Evolutionary conservation across 2,113 vertebrate species (phyloP).

Genomic region (Aphelocoma coerulescens): DNA sequence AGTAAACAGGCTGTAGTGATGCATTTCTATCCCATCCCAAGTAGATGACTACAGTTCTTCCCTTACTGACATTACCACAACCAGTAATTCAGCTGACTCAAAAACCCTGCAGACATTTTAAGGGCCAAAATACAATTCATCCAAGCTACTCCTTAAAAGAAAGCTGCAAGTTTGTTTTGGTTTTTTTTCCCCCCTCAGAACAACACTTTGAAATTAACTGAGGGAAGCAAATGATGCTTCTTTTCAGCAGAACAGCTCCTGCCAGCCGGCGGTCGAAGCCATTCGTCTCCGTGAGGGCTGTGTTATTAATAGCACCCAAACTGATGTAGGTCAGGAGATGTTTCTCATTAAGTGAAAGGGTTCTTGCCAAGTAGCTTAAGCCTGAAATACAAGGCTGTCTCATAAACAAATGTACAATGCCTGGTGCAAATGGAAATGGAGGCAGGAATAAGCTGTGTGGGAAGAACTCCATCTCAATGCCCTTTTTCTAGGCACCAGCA

Average conservation of each 20-base stretch:
- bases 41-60: not conserved
- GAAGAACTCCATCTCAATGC: not conserved
- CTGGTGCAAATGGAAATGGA: conserved; percentile 21
- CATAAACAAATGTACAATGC: conserved; percentile 40
- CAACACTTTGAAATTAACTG: not conserved
- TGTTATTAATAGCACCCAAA: conserved; percentile 57
- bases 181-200: not conserved
- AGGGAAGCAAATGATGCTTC: conserved; percentile 2
- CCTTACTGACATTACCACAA: not conserved
- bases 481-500: not conserved
- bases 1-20: not conserved
- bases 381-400: conserved; percentile 33
- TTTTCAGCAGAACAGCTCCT: not conserved
- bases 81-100: conserved; percentile 9
- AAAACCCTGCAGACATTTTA: not conserved
- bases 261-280: not conserved
- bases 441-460: not conserved
- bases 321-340: conserved; percentile 61
- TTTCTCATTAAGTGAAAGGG: conserved; percentile 56
- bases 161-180: not conserved
- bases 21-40: not conserved
- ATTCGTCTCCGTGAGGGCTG: not conserved
- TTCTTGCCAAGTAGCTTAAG: conserved; percentile 51
- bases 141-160: not conserved
- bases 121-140: not conserved